Base-by-base conservation (phyloP, 2,797 vertebrate species). In the Pangasius mekongensis region DNA sequence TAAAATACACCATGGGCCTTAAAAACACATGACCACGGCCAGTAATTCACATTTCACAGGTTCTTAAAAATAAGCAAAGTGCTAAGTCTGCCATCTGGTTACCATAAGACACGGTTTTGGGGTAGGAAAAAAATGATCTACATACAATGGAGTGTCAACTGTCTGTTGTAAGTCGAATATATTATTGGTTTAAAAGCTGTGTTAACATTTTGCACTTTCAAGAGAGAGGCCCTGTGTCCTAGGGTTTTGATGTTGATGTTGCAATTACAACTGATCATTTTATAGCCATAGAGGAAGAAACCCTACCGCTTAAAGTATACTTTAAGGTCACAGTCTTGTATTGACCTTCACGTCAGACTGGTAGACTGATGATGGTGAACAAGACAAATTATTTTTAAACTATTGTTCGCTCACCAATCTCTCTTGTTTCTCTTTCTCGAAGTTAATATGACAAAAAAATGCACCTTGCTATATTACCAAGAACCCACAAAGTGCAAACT, bases 51-150 rank as follows among this genome's bases (percentile, higher is more conserved):
- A 88, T 90, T 90, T 89, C 14, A 89, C 85, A 60, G 66, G 84
- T 86, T 87, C 87, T 85, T 90, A 84, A 90, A 92, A 91, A 92
- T 89, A 90, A 93, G 76, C 90, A 91, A 89, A 90, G 88, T 89
- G 84, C 71, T 81, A 87, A 78, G 85, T 85, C 84, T 89, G 87
- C 89, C 92, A 92, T 93, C 92, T 93, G 91, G 91, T 87, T 91
- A 85, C 89, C 91, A 89, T 90, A 90, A 90, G 88, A 78, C 80
- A 62, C 36, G 81, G 84, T 88, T 85, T 89, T 71, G 71, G 69
- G 66, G 39, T 74, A 84, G 89, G 85, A 83, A 89, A 84, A 84
- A 90, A 86, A 89, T 86, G 18, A 85, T 74, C 82, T 86, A 47
- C 71, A 86, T 73, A 84, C 62, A 67, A 81, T 67, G 58, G 33